Conservation (phyloP, 1,140 invertebrate genomes). For the Drosophila pachea region DNA sequence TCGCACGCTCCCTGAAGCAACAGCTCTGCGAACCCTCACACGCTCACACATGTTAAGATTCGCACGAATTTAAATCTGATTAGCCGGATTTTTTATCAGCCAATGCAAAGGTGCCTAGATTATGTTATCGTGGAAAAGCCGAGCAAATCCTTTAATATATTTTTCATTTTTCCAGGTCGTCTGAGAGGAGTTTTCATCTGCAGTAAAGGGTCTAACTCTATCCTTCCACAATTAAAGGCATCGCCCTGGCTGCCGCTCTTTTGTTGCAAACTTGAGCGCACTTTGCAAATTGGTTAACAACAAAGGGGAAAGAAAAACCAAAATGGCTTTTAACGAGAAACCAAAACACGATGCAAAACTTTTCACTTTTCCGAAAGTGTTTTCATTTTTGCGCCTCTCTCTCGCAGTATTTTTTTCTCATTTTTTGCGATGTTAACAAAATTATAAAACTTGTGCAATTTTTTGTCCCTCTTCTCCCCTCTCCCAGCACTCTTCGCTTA, state of each 20-base stretch:
- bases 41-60: constrained; percentile 1
- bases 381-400: constrained; percentile 24
- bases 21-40: constrained; percentile 18
- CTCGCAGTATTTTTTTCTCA: constrained; percentile 23
- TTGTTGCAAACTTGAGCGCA: constrained; percentile 66
- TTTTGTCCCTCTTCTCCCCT: constrained; percentile 12
- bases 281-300: constrained; percentile 74
- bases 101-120: too few species aligned
- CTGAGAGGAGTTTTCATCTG: background rate
- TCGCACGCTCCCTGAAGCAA: constrained; percentile 52
- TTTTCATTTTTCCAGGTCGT: background rate
- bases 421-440: constrained; percentile 64
- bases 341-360: constrained; percentile 61
- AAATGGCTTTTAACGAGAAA: constrained; percentile 55
- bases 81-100: background rate
- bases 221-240: constrained; percentile 4
- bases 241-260: background rate
- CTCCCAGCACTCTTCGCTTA: background rate
- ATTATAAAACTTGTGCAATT: constrained; percentile 70
- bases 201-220: background rate
- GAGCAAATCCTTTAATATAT: too few species aligned
- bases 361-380: constrained; percentile 54
- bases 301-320: constrained; percentile 51
- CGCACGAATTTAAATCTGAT: constrained; percentile 17
- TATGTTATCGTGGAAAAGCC: too few species aligned